Base-by-base conservation (phyloP, 2,888 invertebrate species). In the Podabrus alpinus region DNA sequence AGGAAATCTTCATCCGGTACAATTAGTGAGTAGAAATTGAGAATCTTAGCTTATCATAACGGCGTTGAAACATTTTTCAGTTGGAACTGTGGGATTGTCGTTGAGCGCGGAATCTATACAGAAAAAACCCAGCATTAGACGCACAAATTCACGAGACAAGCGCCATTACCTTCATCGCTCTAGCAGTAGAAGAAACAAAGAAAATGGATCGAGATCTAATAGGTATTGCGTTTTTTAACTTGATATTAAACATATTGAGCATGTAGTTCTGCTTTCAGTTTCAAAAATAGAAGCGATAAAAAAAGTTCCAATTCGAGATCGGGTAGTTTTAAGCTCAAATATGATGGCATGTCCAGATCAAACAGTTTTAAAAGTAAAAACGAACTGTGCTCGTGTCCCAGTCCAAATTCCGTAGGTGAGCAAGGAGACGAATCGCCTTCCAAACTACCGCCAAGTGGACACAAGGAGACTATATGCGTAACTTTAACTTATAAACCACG, bases 31-130 rank as follows among this genome's bases (percentile, higher is more conserved):
- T 67, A 82, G 83, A 79, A 75, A 19, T 21, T 68, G 9, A 62
- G n/a, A 15, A 9, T 15, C 10, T 68, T 59, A 45, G 66, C 59
- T 74, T 62, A 13, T 45, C 71, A 72, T 17, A 59, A 77, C 2
- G 45, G n/a, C 70, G 29, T 75, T 68, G 75, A 45, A 7, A n/a
- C n/a, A 45, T 45, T 66, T 82, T 83, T 75, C 81, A 89, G 90
- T 90, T 85, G 90, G 90, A 83, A 89, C 90, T 84, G 88, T 90
- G 82, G 91, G 91, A 83, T 86, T 91, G 82, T 91, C 91, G 80
- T 88, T 90, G 72, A 92, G 91, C 84, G 91, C 91, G 69, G 92
- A 92, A 85, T 92, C 91, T 67, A 88, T 91, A 78, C 90, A 91
- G 81, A 91, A 90, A 84, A 87, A 91, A 80, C 88, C 90, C 74